Evolutionary conservation across 2,888 invertebrate species (phyloP), one percentile per base, ranked within the genome.

Genomic region (Crematogaster levior): DNA sequence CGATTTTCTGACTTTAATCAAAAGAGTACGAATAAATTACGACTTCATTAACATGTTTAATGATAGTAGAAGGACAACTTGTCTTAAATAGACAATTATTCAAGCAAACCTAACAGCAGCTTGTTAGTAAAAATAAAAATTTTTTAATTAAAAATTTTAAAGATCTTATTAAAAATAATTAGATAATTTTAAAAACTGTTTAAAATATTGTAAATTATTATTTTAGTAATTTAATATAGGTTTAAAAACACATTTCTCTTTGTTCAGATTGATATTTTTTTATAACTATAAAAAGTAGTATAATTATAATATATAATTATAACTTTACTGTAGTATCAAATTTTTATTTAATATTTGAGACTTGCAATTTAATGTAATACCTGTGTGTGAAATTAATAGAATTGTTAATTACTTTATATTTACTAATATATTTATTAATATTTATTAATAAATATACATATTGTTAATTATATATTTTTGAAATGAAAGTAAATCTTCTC

Each of bases 1-100:
- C 66, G 84, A 88, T 88, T 85, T 84, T 81, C 84, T 80, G 75
- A 40, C 83, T 89, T 88, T 89, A 89, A 89, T 89, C 83, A 89
- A 85, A 81, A 60, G 79, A 46, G 81, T 21, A 74, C 85, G 81
- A 85, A 88, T 89, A 88, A 86, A 88, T 88, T 85, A 81, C 82
- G n/a, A 84, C 80, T 85, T 85, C 85, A 90, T 89, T 79, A 88
- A 83, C 83, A 75, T 85, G 73, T 82, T 87, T 89, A 85, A 87
- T 86, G 86, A 86, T 86, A 87, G 86, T 86, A 86, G 2, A 89
- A 91, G 89, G 88, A 86, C 84, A 84, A 89, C 89, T 90, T 91
- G 91, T 65, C 18, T 91, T 90, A 86, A 89, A 89, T 27, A 65
- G 15, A 56, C 6, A n/a, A 58, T 10, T 53, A 21, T 34, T 56